Percentiles rank a stretch among this genome's conserved stretches.
Conservation (phyloP, 2,888 invertebrate species). For the Exocentrus adspersus region DNA sequence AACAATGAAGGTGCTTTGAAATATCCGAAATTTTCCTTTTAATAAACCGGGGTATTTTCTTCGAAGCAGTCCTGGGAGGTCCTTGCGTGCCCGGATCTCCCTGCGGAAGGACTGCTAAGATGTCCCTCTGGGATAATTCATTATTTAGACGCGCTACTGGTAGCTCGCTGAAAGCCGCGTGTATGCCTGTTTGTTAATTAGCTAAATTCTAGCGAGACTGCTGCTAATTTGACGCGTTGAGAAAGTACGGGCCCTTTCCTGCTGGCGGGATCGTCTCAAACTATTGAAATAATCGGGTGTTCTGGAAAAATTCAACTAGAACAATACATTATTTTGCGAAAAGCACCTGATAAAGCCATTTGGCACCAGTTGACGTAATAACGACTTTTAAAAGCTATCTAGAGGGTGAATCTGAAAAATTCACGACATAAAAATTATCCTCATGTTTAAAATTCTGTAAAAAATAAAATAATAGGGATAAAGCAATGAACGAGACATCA, state of each 20-base stretch:
- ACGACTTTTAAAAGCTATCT: too few species aligned
- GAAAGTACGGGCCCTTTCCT: not conserved
- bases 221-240: slow-evolving; percentile 14
- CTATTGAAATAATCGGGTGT: too few species aligned
- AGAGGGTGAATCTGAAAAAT: too few species aligned
- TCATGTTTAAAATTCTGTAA: too few species aligned
- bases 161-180: slow-evolving; percentile 44
- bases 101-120: slow-evolving; percentile 39
- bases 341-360: too few species aligned
- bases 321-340: too few species aligned
- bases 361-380: too few species aligned
- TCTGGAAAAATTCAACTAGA: too few species aligned
- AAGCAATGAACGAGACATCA: too few species aligned
- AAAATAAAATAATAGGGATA: too few species aligned
- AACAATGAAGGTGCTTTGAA: not conserved
- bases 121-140: slow-evolving; percentile 44
- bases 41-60: slow-evolving; percentile 6
- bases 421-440: too few species aligned
- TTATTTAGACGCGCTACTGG: slow-evolving; percentile 42
- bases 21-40: slow-evolving; percentile 19
- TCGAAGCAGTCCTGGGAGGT: slow-evolving; percentile 4
- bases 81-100: slow-evolving; percentile 14
- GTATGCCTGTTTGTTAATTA: slow-evolving; percentile 47
- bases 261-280: too few species aligned
- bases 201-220: slow-evolving; percentile 29